Evolutionary conservation across 2,113 vertebrate species (phyloP).

Genomic region (Deroptyus accipitrinus): DNA sequence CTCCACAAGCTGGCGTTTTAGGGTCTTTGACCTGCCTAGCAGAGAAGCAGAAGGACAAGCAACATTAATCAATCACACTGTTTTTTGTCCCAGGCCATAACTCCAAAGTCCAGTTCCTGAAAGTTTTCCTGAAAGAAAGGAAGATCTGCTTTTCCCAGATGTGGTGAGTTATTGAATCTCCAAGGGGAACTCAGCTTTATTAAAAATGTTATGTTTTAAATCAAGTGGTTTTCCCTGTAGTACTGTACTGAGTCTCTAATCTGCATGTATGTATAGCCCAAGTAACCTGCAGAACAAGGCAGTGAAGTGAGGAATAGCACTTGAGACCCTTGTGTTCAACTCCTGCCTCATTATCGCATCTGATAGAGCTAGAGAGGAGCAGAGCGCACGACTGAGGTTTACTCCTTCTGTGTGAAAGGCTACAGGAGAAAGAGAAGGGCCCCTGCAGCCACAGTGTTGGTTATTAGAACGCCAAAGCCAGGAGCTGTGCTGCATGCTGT

Average conservation of each 20-base stretch:
- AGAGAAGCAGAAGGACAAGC: background rate
- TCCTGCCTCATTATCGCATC: background rate
- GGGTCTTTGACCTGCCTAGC: background rate
- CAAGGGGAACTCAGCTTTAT: background rate
- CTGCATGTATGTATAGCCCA: background rate
- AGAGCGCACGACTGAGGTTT: background rate
- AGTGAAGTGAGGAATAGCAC: background rate
- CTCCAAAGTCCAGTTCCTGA: conserved; percentile 53
- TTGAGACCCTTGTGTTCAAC: background rate
- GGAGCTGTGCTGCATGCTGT: background rate
- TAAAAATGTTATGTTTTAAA: background rate
- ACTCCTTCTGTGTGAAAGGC: background rate
- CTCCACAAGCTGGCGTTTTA: background rate
- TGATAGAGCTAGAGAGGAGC: background rate
- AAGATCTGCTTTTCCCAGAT: conserved; percentile 29
- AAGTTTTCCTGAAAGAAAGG: background rate
- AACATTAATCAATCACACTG: background rate
- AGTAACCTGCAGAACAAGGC: background rate
- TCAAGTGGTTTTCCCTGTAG: background rate
- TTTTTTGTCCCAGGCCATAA: background rate
- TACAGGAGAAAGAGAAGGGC: background rate
- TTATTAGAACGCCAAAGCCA: background rate
- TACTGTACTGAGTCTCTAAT: background rate
- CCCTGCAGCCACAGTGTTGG: background rate
- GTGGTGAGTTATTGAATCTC: conserved; percentile 51